Percentiles rank a stretch among this genome's conserved stretches.
Conservation (phyloP, 2,797 vertebrate species). For the Rhinoraja longicauda region DNA sequence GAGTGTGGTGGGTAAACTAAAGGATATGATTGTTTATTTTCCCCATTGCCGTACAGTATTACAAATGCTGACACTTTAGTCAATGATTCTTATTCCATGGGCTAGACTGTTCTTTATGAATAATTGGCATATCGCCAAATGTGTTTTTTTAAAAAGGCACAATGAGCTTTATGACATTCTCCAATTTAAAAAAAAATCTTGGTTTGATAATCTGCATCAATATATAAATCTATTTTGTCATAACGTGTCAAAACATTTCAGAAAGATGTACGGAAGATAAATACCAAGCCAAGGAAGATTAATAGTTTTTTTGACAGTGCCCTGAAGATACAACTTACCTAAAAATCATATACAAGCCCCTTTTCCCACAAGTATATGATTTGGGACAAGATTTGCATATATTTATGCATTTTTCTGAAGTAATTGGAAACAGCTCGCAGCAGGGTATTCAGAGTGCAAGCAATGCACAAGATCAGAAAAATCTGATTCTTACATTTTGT, state of each 20-base stretch:
- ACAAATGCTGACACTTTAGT: background rate
- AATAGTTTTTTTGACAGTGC: background rate
- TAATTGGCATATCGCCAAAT: background rate
- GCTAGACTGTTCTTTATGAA: background rate
- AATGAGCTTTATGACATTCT: background rate
- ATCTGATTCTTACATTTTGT: background rate
- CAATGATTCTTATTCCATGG: background rate
- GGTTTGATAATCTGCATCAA: background rate
- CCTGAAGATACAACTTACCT: background rate
- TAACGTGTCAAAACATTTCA: background rate
- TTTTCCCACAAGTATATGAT: background rate
- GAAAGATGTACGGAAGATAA: background rate
- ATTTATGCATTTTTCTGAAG: background rate
- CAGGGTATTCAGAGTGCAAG: background rate
- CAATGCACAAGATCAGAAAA: background rate
- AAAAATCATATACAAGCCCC: background rate
- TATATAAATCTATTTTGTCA: background rate
- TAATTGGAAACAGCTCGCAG: background rate
- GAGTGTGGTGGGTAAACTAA: background rate
- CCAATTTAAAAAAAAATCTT: background rate
- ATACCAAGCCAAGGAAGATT: background rate
- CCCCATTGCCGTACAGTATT: background rate
- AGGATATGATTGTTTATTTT: background rate
- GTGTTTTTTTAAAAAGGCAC: background rate
- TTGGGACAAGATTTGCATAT: background rate